phyloP scores from a whole-genome alignment of 2,888 invertebrate species.

The Aricia artaxerxes region DNA sequence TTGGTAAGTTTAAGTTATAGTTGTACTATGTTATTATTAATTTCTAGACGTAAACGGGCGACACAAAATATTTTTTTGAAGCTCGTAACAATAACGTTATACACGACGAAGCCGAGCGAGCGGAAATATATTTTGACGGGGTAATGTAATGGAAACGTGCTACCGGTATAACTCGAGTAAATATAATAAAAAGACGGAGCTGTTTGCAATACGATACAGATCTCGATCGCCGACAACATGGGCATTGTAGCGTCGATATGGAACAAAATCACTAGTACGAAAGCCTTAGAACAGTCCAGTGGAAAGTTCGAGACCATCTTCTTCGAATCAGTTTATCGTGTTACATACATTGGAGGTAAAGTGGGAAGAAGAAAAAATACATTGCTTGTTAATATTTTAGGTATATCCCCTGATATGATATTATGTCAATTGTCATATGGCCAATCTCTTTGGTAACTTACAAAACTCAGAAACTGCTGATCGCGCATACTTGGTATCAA shows the following conservation, averaged over 20 bases:
- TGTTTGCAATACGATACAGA: conserved; percentile 8
- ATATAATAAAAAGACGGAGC: conserved; percentile 10
- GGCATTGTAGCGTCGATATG: conserved; percentile 42
- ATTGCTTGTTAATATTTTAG: no score
- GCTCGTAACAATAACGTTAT: background rate
- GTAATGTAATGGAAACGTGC: conserved; percentile 24
- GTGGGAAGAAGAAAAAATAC: background rate
- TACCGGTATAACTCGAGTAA: conserved; percentile 10
- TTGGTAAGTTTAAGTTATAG: no score
- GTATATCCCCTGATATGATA: background rate
- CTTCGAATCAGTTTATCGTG: conserved; percentile 63
- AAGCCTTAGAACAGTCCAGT: conserved; percentile 57
- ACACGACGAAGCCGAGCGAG: background rate
- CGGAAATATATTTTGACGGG: conserved; percentile 19
- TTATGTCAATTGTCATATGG: no score
- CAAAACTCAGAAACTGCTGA: no score
- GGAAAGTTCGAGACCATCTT: conserved; percentile 60
- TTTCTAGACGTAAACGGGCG: background rate
- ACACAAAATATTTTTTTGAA: background rate
- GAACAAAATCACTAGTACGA: conserved; percentile 56
- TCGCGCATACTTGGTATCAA: background rate
- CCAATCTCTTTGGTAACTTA: background rate
- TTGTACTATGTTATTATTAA: no score
- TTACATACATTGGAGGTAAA: conserved; percentile 61
- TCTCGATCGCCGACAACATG: background rate